Evolutionary conservation across 1,140 invertebrate species (phyloP).

Genomic region (Drosophila miranda): DNA sequence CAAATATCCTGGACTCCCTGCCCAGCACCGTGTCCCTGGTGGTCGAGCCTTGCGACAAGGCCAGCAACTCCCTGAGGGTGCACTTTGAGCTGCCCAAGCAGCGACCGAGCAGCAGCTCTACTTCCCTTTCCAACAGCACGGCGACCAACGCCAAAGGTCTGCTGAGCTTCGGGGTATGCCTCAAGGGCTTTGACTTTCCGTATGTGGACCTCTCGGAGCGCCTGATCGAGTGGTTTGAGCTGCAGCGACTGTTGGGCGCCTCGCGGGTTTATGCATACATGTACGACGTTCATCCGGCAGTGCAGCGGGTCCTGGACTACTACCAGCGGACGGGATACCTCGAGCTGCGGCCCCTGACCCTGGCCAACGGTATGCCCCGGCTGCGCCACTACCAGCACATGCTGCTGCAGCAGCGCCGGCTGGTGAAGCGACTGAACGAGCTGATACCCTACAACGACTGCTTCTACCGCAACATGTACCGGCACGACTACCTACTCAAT

Average conservation of each 20-base stretch:
- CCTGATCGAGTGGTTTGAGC: constrained; percentile 96
- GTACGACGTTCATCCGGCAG: constrained; percentile 93
- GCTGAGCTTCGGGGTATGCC: constrained; percentile 94
- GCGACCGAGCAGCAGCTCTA: background rate
- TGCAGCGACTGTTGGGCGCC: constrained; percentile 92
- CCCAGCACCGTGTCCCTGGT: constrained; percentile 93
- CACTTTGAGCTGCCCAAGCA: constrained; percentile 85
- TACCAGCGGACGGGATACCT: constrained; percentile 80
- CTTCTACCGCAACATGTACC: constrained; percentile 89
- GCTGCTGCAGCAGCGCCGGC: constrained; percentile 83
- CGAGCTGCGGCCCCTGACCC: constrained; percentile 87
- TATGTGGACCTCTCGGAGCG: constrained; percentile 93
- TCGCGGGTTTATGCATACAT: constrained; percentile 96
- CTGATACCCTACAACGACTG: constrained; percentile 93
- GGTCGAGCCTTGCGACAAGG: constrained; percentile 89
- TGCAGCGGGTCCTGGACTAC: constrained; percentile 89
- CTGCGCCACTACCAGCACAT: constrained; percentile 87
- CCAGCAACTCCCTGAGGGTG: constrained; percentile 91
- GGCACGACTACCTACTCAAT: constrained; percentile 89
- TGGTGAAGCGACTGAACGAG: constrained; percentile 87
- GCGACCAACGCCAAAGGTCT: constrained; percentile 83
- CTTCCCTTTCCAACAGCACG: background rate
- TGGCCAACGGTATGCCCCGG: constrained; percentile 90
- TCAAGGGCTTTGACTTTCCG: constrained; percentile 95
- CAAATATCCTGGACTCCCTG: constrained; percentile 82